Evolutionary conservation across 37 sponge, comb jelly and placozoan genomes (phyloP).

Genomic region (Crambe crambe): DNA sequence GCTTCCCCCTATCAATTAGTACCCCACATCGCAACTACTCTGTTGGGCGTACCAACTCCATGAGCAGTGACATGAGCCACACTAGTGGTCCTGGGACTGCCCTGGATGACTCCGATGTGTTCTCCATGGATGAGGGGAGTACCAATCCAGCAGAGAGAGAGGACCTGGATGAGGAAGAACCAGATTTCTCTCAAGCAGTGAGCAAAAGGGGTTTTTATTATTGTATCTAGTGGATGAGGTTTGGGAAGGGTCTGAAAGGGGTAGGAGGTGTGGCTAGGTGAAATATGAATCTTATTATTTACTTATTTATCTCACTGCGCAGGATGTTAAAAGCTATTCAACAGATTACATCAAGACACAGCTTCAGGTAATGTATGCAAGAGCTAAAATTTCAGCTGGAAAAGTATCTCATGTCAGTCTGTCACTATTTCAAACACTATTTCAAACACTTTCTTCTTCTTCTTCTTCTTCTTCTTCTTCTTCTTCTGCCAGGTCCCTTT

Average conservation of each 20-base stretch:
- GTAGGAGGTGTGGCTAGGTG: no score
- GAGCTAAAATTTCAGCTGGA: not conserved
- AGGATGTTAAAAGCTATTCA: slow-evolving; percentile 40
- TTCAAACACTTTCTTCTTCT: no score
- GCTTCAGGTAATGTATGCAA: slow-evolving; percentile 5
- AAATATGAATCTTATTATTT: no score
- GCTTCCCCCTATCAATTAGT: not conserved
- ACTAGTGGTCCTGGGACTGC: not conserved
- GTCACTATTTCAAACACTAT: no score
- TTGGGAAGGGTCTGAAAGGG: no score
- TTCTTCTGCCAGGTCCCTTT: not conserved
- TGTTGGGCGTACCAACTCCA: not conserved
- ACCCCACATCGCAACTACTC: slow-evolving; percentile 14
- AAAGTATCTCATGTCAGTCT: no score
- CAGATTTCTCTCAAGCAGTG: slow-evolving; percentile 14
- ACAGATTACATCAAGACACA: not conserved
- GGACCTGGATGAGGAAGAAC: slow-evolving; percentile 9
- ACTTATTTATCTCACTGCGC: not conserved
- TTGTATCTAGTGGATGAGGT: no score
- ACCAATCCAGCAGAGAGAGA: not conserved
- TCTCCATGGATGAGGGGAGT: slow-evolving; percentile 24
- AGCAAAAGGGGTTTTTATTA: not conserved
- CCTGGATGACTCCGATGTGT: not conserved
- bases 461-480: no score
- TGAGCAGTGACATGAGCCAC: slow-evolving; percentile 3